phyloP scores from a whole-genome alignment of 2,888 invertebrate species.

The Protonemura montana region DNA sequence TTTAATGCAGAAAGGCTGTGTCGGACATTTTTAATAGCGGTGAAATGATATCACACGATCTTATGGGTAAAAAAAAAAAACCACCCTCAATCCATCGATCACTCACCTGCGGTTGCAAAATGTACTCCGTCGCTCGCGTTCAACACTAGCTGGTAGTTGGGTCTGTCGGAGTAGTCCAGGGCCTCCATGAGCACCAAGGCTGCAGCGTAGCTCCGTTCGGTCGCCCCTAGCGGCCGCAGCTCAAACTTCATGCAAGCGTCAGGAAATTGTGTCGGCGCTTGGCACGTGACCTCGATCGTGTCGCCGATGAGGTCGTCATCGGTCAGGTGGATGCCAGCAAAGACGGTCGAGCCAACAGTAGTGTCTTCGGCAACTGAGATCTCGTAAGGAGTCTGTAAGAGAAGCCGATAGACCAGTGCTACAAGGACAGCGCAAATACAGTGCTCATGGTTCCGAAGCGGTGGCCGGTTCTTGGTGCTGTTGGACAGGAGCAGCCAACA shows the following conservation, averaged over 20 bases:
- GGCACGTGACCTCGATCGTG: conserved; percentile 76
- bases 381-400: conserved; percentile 78
- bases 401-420: background rate
- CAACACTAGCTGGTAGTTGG: conserved; percentile 79
- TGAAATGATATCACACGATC: too few relatives aligned
- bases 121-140: conserved; percentile 67
- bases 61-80: too few relatives aligned
- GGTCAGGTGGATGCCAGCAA: conserved; percentile 75
- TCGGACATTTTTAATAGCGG: too few relatives aligned
- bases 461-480: too few relatives aligned
- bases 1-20: too few relatives aligned
- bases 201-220: conserved; percentile 71
- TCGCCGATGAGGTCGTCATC: conserved; percentile 85
- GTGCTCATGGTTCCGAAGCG: too few relatives aligned
- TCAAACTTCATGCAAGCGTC: conserved; percentile 77
- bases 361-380: conserved; percentile 81
- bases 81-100: too few relatives aligned
- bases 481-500: too few relatives aligned
- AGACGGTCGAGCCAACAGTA: conserved; percentile 73
- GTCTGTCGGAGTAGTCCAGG: conserved; percentile 79
- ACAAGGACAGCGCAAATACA: too few relatives aligned
- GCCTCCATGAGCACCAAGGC: conserved; percentile 73
- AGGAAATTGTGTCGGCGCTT: conserved; percentile 68
- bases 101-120: background rate
- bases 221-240: conserved; percentile 68